Evolutionary conservation across 2,113 vertebrate species (phyloP).

Genomic region (Lota lota): DNA sequence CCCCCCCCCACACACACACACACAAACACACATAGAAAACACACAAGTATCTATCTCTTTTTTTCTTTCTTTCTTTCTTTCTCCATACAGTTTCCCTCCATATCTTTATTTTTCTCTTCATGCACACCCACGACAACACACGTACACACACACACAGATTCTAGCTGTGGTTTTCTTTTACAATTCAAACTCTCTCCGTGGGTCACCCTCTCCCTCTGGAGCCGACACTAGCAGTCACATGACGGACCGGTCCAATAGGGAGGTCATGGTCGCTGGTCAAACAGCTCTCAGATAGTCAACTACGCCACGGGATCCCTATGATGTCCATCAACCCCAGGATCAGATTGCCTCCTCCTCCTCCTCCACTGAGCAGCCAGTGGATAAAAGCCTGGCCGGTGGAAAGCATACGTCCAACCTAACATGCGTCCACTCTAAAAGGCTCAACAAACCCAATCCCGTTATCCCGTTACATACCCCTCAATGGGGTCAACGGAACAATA

Average conservation of each 20-base stretch:
- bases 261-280: no score
- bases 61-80: no score
- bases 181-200: not conserved
- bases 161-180: not conserved
- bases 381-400: slow-evolving; percentile 52
- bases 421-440: slow-evolving; percentile 62
- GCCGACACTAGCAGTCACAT: slow-evolving; percentile 1
- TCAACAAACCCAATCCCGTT: slow-evolving; percentile 65
- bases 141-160: slow-evolving; percentile 7
- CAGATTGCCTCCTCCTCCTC: slow-evolving; percentile 51
- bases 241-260: no score
- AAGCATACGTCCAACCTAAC: slow-evolving; percentile 22
- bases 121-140: not conserved
- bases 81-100: no score
- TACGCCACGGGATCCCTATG: slow-evolving; percentile 48
- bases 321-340: slow-evolving; percentile 59
- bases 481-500: slow-evolving; percentile 66
- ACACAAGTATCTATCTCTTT: not conserved
- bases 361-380: slow-evolving; percentile 39
- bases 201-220: not conserved
- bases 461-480: slow-evolving; percentile 67
- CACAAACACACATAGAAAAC: slow-evolving; percentile 1
- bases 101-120: no score
- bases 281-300: no score
- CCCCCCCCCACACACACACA: no score